These are phyloP conservation scores for Colaptes auratus DNA, from an alignment of 2,113 vertebrate species.

Conservation along the genomic window DNA sequence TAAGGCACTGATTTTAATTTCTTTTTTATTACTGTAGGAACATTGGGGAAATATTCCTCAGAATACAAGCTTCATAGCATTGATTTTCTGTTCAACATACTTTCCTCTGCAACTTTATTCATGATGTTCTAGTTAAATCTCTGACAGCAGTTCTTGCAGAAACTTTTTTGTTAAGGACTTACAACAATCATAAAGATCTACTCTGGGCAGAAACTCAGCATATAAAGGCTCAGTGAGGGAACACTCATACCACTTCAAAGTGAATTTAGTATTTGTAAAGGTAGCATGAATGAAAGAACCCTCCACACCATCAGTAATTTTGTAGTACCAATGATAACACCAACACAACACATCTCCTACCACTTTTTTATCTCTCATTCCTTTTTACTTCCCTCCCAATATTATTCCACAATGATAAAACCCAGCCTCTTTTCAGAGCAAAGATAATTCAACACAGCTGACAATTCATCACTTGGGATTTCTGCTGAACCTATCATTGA, in stretches of 20 bases:
- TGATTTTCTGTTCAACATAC: not conserved
- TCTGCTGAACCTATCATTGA: not conserved
- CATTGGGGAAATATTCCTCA: not conserved
- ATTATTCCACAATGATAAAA: not conserved
- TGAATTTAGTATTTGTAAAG: conserved; percentile 14
- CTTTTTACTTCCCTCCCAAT: not conserved
- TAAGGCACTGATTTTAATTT: not conserved
- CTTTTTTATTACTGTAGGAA: not conserved
- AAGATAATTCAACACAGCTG: not conserved
- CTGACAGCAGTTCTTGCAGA: not conserved
- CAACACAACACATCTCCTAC: not conserved
- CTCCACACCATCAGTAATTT: not conserved
- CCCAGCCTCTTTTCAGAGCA: not conserved
- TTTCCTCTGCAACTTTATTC: not conserved
- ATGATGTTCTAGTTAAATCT: not conserved
- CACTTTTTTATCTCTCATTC: not conserved
- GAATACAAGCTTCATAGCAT: not conserved
- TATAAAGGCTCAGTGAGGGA: not conserved
- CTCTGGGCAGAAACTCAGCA: not conserved
- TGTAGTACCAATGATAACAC: not conserved
- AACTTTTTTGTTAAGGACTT: conserved; percentile 30
- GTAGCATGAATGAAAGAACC: not conserved
- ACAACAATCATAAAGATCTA: not conserved
- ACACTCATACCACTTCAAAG: not conserved
- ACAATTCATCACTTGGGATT: not conserved